These are phyloP conservation scores for Polyploca ridens DNA, from an alignment of 2,888 invertebrate genomes.

Conservation along the genomic window DNA sequence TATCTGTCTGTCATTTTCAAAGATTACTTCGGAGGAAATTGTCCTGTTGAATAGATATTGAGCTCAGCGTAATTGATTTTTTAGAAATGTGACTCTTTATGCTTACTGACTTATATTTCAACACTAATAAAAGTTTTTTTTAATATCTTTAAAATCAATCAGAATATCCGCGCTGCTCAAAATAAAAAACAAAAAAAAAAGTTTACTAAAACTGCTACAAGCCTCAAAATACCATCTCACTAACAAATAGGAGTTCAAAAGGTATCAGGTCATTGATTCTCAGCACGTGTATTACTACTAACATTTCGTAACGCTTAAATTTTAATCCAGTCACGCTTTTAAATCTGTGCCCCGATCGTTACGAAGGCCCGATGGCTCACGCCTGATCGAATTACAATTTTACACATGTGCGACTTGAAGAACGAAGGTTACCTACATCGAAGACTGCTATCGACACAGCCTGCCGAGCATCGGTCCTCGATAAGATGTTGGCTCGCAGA, in stretches of 20 bases:
- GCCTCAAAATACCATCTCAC: neutral
- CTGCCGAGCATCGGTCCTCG: no score
- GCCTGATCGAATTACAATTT: slow-evolving; percentile 14
- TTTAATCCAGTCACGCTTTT: slow-evolving; percentile 1
- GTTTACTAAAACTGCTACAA: no score
- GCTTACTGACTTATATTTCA: no score
- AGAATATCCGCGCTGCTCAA: no score
- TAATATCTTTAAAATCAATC: no score
- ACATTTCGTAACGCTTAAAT: neutral
- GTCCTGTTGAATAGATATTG: no score
- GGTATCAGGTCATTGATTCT: neutral
- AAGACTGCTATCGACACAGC: neutral
- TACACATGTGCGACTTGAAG: slow-evolving; percentile 14
- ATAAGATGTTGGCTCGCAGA: no score
- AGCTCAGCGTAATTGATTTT: no score
- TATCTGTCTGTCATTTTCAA: neutral
- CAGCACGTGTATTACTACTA: slow-evolving; percentile 1
- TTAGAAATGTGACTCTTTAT: no score
- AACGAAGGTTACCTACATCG: neutral
- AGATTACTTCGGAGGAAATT: no score
- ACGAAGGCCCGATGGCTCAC: neutral
- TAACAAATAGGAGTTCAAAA: neutral
- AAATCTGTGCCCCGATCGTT: neutral
- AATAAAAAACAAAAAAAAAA: no score
- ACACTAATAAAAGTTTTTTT: no score